These are phyloP conservation scores for Formica aserva DNA, from an alignment of 2,888 invertebrate genomes.

Conservation along the genomic window DNA sequence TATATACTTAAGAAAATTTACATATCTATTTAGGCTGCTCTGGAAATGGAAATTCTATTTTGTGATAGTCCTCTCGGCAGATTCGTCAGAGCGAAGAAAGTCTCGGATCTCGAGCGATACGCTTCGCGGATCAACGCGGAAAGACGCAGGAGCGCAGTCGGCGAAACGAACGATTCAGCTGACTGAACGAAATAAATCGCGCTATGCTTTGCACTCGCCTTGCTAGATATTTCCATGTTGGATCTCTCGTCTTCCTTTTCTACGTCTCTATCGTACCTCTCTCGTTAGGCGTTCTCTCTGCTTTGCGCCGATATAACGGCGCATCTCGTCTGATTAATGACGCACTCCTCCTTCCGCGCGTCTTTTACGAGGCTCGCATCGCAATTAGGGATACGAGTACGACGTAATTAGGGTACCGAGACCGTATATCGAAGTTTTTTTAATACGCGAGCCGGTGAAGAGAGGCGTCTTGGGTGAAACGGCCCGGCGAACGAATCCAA, in stretches of 20 bases:
- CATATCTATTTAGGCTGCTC: background rate
- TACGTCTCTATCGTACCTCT: background rate
- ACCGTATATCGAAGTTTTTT: conserved; percentile 24
- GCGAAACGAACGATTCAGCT: conserved; percentile 69
- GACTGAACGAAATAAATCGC: conserved; percentile 63
- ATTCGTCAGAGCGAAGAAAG: conserved; percentile 71
- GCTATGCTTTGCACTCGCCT: background rate
- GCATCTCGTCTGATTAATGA: conserved; percentile 14
- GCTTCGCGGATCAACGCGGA: conserved; percentile 76
- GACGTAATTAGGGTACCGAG: conserved; percentile 20
- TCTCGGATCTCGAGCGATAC: conserved; percentile 72
- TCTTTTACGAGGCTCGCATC: conserved; percentile 1
- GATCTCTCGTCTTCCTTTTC: background rate
- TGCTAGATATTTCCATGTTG: background rate
- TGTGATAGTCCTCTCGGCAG: conserved; percentile 65
- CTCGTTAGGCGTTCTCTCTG: background rate
- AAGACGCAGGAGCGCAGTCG: conserved; percentile 62
- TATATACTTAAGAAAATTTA: background rate
- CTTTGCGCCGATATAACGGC: background rate
- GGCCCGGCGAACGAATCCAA: conserved; percentile 58
- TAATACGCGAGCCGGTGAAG: conserved; percentile 19
- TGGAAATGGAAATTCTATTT: conserved; percentile 57
- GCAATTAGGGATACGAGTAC: conserved; percentile 16
- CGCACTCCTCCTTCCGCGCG: background rate
- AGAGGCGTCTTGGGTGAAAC: conserved; percentile 62